Base-by-base conservation (phyloP, 1,140 invertebrate species). In the Ceratitis capitata region DNA sequence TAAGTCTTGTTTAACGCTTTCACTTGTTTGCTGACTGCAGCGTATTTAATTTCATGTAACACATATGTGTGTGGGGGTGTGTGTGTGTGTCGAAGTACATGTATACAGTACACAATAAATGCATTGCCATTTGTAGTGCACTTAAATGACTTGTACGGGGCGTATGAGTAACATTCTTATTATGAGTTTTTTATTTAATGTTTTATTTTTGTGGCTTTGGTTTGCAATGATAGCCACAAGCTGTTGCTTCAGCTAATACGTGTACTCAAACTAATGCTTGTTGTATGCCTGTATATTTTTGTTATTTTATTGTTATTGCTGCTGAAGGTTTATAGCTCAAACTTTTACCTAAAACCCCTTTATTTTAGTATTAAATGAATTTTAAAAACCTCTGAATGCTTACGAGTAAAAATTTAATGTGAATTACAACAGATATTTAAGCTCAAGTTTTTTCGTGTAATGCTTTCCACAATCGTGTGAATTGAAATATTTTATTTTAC, bases 161-260 rank as follows among this genome's bases (percentile, higher is more conserved):
- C 69, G 69, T 78, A 78, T 78, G 69, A 78, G 42, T 42, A 78
- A 78, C 69, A 78, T 69, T n/a, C 5, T 35, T 16, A n/a, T 69
- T 39, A 19, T 35, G 16, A n/a, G 64, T 23, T 78, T 47, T n/a
- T 19, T 78, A n/a, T n/a, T n/a, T 78, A 42, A n/a, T 61, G 26
- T 39, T 19, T 45, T 19, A 78, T 32, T 45, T 45, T 23, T n/a
- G n/a, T n/a, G n/a, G n/a, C 6, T 45, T n/a, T 45, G 35, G 23
- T 19, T 14, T 32, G 23, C 26, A 42, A 23, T 78, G 42, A 45
- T 78, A 47, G n/a, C 69, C 6, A 42, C 42, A 45, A 78, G 19
- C 45, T 78, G 69, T 35, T 45, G 69, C 42, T 45, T 78, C n/a
- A 78, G 69, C 12, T 42, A 1, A 45, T 45, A 78, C 3, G 42